A percentile compares a stretch with the other conserved stretches of the same genome.
Evolutionary conservation across 2,888 invertebrate genomes (phyloP).

Genomic region (Calliscelio sp.): DNA sequence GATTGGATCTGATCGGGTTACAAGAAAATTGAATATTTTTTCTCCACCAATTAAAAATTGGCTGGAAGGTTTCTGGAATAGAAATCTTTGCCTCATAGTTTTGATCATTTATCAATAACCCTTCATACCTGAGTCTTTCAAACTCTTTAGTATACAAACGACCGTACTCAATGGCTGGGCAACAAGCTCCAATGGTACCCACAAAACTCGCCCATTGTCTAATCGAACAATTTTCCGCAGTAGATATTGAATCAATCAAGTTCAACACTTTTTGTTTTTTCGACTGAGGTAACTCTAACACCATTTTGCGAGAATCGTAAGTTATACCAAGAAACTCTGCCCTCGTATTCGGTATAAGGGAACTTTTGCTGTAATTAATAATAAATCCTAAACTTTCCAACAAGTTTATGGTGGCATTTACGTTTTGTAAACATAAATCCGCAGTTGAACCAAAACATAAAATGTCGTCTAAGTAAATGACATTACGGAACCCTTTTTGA

Average conservation of each 20-base stretch:
- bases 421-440: not conserved
- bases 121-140: not conserved
- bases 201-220: conserved; percentile 5
- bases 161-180: not conserved
- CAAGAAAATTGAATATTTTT: too few species aligned
- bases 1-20: too few species aligned
- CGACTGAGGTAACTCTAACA: too few species aligned
- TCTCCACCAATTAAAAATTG: not conserved
- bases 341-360: too few species aligned
- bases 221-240: not conserved
- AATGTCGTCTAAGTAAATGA: not conserved
- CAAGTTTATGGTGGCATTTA: not conserved
- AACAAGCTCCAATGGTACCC: not conserved
- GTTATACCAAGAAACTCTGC: too few species aligned
- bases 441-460: not conserved
- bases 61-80: not conserved
- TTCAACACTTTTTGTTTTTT: not conserved
- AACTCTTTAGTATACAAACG: conserved; percentile 1
- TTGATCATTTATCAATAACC: not conserved
- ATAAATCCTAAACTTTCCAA: conserved; percentile 24
- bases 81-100: not conserved
- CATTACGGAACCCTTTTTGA: not conserved
- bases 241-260: not conserved
- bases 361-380: conserved; percentile 21
- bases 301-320: too few species aligned